Evolutionary conservation across 2,113 vertebrate genomes (phyloP).

Genomic region (Rattus norvegicus): GRCr8 NC_086036.1:67041501-67042000

Average conservation of each 20-base stretch:
- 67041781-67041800: neutral
- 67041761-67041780: neutral
- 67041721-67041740: neutral
- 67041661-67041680: too few species aligned
- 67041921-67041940: neutral
- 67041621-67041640: neutral
- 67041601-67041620: neutral
- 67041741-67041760: neutral
- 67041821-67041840: neutral
- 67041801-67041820: slow-evolving; percentile 20
- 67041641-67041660: neutral
- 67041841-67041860: neutral
- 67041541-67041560: neutral
- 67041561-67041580: neutral
- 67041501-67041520: neutral
- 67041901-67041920: neutral
- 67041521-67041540: neutral
- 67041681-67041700: rapidly evolving
- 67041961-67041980: neutral
- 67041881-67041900: neutral
- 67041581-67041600: neutral
- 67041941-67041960: neutral
- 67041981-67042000: neutral
- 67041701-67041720: neutral
- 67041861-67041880: neutral